Base-by-base conservation (phyloP, 2,888 invertebrate species). In the Hypercompe scribonia region DNA sequence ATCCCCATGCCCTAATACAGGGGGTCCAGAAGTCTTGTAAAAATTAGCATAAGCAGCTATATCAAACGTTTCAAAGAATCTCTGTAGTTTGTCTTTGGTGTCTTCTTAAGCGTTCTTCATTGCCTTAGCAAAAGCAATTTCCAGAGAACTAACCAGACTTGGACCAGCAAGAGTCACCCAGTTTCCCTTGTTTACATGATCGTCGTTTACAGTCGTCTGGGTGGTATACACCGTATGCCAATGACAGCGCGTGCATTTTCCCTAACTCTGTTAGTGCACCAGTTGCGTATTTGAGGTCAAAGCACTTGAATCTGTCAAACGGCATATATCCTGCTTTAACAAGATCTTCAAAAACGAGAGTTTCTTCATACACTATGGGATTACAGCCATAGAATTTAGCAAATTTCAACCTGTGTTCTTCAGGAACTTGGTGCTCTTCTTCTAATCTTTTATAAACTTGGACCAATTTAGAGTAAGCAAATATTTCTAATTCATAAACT, bases 301-400 rank as follows among this genome's bases (percentile, higher is more conserved):
- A 31, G 0, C 39, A 61, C 36, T 69, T 69, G 5, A 70, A 63
- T 76, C 87, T 83, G 31, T 89, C 81, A 67, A 78, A 75, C 18
- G 75, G 36, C 68, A 13, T 67, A 75, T 78, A 91, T 10, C 93
- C 93, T 31, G 78, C 75, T 0, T 72, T 80, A 10, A 83, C 73
- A 34, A 95, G 82, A 77, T 95, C 88, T 74, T 94, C 93, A 58
- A 94, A 77, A 24, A 94, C 86, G 0, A 94, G 77, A 0, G 90
- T 89, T 73, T 93, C 94, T 68, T 89, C 82, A 1, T 80, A 84
- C 0, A 77, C 8, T 1, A 81, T 85, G 0, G 76, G 72, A 34
- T 82, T 86, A 58, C 80, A 83, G 0, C 90, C 92, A 75, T 90
- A 93, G 71, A 87, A 90, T 74, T 89, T 87, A 0, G 92, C 86